These are phyloP conservation scores for Marcusenius ussheri DNA, from an alignment of 2,113 vertebrate species.

Conservation along the genomic window DNA sequence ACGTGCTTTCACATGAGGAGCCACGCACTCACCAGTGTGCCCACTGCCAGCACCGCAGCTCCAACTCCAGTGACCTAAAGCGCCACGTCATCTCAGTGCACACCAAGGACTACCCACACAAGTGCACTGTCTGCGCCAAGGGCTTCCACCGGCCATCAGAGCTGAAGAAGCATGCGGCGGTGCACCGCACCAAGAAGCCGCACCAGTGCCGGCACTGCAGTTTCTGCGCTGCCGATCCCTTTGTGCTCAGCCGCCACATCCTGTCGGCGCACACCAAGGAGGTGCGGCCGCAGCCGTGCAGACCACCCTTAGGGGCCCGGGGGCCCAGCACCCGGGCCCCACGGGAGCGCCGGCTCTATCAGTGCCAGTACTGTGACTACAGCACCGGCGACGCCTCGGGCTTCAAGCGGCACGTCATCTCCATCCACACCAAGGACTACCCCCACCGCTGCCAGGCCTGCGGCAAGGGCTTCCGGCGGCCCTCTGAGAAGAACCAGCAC, in stretches of 20 bases:
- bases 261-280: constrained; percentile 98
- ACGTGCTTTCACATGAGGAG: constrained; percentile 83
- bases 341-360: constrained; percentile 90
- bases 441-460: constrained; percentile 97
- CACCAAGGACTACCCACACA: constrained; percentile 97
- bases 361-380: constrained; percentile 99
- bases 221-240: constrained; percentile 92
- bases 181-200: constrained; percentile 92
- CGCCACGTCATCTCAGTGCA: constrained; percentile 96
- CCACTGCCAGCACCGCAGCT: constrained; percentile 95
- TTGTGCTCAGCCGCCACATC: constrained; percentile 93
- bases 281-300: constrained; percentile 63
- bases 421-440: constrained; percentile 98
- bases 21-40: constrained; percentile 90
- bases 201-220: constrained; percentile 98
- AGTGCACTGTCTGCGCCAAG: constrained; percentile 92
- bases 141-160: constrained; percentile 97
- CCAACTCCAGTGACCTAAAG: constrained; percentile 95
- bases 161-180: constrained; percentile 93
- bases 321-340: constrained; percentile 85
- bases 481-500: constrained; percentile 99
- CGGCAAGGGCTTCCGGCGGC: constrained; percentile 93
- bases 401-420: constrained; percentile 97
- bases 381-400: constrained; percentile 97
- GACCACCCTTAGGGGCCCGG: constrained; percentile 75